Base-by-base conservation (phyloP, 2,888 invertebrate species). In the Oeneis ivallda region DNA sequence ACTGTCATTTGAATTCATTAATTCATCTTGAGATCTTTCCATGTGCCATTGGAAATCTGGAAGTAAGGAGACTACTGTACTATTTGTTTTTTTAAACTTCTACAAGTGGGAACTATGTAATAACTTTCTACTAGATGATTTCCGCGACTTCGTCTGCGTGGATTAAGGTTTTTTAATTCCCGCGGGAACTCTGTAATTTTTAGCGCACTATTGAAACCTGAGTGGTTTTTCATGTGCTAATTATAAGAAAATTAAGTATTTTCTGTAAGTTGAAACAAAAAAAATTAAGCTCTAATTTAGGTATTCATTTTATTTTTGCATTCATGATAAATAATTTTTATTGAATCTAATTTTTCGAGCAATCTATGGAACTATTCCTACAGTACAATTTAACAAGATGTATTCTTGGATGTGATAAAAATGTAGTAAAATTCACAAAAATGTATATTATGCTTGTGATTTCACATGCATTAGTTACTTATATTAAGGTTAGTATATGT, bases 31-130 rank as follows among this genome's bases (percentile, higher is more conserved):
- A 94, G 95, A 92, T 85, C 95, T 94, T 87, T 95, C 94, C 93
- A 96, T 95, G 90, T 96, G 96, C 97, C 97, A 97, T 93, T 95
- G 95, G 92, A 96, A 96, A 93, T 96, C 96, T 96, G 92, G 60
- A 93, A 92, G 58, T 68, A 78, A 74, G 69, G 39, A 52, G 9
- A 19, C 45, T 61, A 57, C 50, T 26, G 26, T 52, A n/a, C n/a
- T 19, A 13, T 15, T n/a, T 53, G 26, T 19, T 13, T 5, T 50
- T 10, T 26, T 50, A 11, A 45, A 9, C 8, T 47, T 2, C 10
- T 17, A 7, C 0, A 8, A 47, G 17, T 47, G 15, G 17, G 10
- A 17, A 8, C 47, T 17, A n/a, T n/a, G n/a, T n/a, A 17, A 15
- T 45, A 8, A 17, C 0, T 47, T 9, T 47, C 9, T n/a, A n/a